Evolutionary conservation across 1,140 invertebrate species (phyloP), one percentile per base, ranked within the genome.

Genomic region (Thaumatotibia leucotreta): DNA sequence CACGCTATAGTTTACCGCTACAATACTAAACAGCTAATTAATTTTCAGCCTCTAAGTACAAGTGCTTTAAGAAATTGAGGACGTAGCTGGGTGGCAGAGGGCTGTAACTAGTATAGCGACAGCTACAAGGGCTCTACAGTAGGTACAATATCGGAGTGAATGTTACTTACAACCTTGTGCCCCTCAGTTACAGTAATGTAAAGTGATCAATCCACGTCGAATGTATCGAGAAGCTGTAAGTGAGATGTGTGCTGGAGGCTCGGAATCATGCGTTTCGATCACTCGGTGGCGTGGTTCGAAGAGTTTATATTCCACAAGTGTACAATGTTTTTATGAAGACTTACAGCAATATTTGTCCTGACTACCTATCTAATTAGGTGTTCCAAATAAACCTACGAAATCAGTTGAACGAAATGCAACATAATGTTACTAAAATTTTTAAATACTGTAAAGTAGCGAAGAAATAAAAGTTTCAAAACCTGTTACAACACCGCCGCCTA

Each of bases 221-320:
- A 86, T 86, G 85, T 90, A 84, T 85, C 81, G 82, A 88, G 82
- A 89, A 91, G 86, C 88, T 89, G 86, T 84, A 83, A 81, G 86
- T 89, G 86, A 86, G 83, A 86, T 91, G 88, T 91, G 86, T 86
- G 82, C 85, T 86, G 82, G 86, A 88, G 88, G 86, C 82, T 89
- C 80, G 79, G 83, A 85, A 82, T 83, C 88, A 91, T 91, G 88
- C 88, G 86, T 77, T 82, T 89, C 86, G 74, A 85, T 91, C 88
- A 91, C 88, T 91, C 88, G 88, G 88, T 91, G 88, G 88, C 88
- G 88, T 91, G 88, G 88, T 88, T 82, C 83, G 81, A 83, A 84
- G 73, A 79, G 72, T 78, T 74, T 82, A 70, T 84, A 88, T 86
- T 87, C 78, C 84, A 87, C 85, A 86, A 82, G 84, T 88, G 84